Evolutionary conservation across 1,140 invertebrate genomes (phyloP).

Genomic region (Pinna nobilis): DNA sequence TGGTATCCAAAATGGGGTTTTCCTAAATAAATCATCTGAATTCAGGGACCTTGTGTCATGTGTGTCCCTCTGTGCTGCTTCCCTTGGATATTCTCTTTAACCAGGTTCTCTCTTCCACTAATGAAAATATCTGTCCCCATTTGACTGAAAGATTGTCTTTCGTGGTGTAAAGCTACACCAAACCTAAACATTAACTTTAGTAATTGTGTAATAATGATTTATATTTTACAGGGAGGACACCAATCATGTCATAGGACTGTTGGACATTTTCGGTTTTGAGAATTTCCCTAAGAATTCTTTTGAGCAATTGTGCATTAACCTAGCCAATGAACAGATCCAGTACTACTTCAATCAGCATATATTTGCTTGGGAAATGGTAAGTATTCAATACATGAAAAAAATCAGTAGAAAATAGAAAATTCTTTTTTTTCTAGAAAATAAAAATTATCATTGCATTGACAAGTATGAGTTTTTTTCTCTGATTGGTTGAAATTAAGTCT

Average conservation of each 20-base stretch:
- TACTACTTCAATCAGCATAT: constrained; percentile 97
- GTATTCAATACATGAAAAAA: constrained; percentile 11
- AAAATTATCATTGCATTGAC: too few relatives aligned
- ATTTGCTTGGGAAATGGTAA: constrained; percentile 77
- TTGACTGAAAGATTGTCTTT: too few relatives aligned
- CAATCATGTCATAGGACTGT: constrained; percentile 77
- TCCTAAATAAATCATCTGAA: too few relatives aligned
- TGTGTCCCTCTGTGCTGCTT: background rate
- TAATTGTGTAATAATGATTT: background rate
- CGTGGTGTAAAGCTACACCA: too few relatives aligned
- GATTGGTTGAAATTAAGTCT: too few relatives aligned
- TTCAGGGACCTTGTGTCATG: background rate
- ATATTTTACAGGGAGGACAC: constrained; percentile 53
- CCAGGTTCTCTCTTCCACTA: background rate
- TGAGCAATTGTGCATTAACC: constrained; percentile 95
- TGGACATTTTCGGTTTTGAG: constrained; percentile 94
- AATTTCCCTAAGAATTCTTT: constrained; percentile 89
- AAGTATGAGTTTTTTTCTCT: too few relatives aligned
- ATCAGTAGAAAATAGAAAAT: too few relatives aligned
- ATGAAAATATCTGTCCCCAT: too few relatives aligned
- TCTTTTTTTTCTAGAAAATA: too few relatives aligned
- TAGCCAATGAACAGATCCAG: constrained; percentile 96
- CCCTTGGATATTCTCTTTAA: background rate
- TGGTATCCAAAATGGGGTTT: too few relatives aligned
- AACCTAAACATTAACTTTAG: too few relatives aligned